Base-by-base conservation (phyloP, 2,888 invertebrate species). In the Lycophotia porphyrea region DNA sequence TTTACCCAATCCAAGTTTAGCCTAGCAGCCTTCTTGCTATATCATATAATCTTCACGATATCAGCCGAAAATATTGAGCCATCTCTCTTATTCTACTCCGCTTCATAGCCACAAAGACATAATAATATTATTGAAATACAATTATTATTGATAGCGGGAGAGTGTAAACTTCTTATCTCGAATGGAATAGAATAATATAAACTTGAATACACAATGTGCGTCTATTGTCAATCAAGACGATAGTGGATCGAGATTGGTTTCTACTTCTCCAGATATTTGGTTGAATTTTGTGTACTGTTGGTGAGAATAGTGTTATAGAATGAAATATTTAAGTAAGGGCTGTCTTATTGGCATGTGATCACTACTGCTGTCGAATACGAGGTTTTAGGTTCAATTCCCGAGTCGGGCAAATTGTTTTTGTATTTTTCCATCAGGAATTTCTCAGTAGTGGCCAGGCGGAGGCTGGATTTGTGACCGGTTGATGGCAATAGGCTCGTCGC, bases 171-270 rank as follows among this genome's bases (percentile, higher is more conserved):
- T 49, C 74, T 82, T 85, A 87, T 87, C 81, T 73, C 11, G 36
- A 77, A 74, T 42, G 39, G 18, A 63, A 39, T 76, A 70, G 63
- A 76, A 74, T 85, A 75, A 64, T 65, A 74, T 67, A 75, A 77
- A 81, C 64, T 76, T 72, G 60, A 71, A 74, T 2, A 31, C 58
- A 36, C 55, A n/a, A 60, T n/a, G 75, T 61, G 60, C 34, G 66
- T 65, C 42, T 75, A 84, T 81, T 87, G 87, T 82, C 87, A 87
- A 86, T 86, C 82, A 82, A 61, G 7, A 5, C 39, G 79, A 81
- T 82, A 82, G 67, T 78, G 60, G 58, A 58, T 65, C 64, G 34
- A 36, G 65, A 71, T 74, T 68, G 60, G 21, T 47, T 44, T 52
- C 24, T 61, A 66, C 39, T 44, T 47, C 36, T 70, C 65, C 44